Evolutionary conservation across 2,113 vertebrate genomes (phyloP).

Genomic region (Sinocyclocheilus grahami): DNA sequence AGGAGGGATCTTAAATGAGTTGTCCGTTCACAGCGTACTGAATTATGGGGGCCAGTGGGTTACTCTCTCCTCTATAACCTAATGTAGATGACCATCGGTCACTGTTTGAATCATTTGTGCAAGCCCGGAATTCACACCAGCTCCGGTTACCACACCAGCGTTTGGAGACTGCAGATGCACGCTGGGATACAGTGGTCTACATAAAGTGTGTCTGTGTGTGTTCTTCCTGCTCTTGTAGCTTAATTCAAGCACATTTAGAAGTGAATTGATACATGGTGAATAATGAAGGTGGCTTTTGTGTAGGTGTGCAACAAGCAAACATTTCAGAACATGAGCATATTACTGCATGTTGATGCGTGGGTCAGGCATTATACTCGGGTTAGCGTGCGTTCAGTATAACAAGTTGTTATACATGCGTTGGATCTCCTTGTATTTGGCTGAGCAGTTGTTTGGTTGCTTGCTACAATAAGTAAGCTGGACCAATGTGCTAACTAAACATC

Average conservation of each 20-base stretch:
- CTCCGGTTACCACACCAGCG: slow-evolving; percentile 65
- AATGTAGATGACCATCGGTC: slow-evolving; percentile 66
- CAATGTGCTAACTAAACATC: background rate
- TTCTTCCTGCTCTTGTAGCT: background rate
- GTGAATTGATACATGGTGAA: background rate
- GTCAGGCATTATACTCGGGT: slow-evolving; percentile 35
- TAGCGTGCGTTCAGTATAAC: slow-evolving; percentile 52
- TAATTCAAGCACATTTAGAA: slow-evolving; percentile 25
- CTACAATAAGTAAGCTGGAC: background rate
- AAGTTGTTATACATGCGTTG: background rate
- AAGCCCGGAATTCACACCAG: slow-evolving; percentile 73
- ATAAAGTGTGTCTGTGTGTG: slow-evolving; percentile 16
- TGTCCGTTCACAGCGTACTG: background rate
- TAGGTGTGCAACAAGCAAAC: background rate
- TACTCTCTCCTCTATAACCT: slow-evolving; percentile 26
- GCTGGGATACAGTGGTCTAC: slow-evolving; percentile 5
- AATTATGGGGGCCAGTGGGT: slow-evolving; percentile 18
- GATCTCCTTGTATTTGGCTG: background rate
- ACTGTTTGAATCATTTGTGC: slow-evolving; percentile 65
- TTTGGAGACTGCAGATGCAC: slow-evolving; percentile 61
- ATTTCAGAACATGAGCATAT: slow-evolving; percentile 11
- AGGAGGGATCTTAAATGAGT: slow-evolving; percentile 50
- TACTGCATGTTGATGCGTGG: slow-evolving; percentile 50
- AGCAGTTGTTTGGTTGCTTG: background rate
- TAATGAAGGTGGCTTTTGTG: background rate